Base-by-base conservation (phyloP, 2,113 vertebrate genomes). In the Polyodon spathula region DNA sequence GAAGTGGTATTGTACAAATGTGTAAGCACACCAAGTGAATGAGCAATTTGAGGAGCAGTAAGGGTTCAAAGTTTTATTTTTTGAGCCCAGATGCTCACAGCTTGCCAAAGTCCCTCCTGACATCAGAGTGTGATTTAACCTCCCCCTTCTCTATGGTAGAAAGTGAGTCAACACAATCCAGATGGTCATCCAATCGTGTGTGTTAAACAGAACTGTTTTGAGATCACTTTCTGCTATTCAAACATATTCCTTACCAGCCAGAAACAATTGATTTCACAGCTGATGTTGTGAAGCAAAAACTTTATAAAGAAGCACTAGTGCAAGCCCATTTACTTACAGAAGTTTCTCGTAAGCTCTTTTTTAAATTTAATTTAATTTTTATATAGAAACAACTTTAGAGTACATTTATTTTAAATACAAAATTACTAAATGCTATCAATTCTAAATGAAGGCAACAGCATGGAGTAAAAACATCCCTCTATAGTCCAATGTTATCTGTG, bases 231-330 rank as follows among this genome's bases (percentile, higher is more conserved):
- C 73, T 38, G 69, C 78, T 74, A 82, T 73, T 60, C 12, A 66
- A 78, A 51, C n/a, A 50, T 64, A 75, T 61, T 59, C 66, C 81
- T 87, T 80, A 80, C 61, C 71, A 66, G 41, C 74, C 78, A 82
- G 78, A 78, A 81, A 86, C 80, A 89, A 87, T 84, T 75, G 72
- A 87, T 84, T 86, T 84, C 69, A 82, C 67, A 54, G 15, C 27
- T 41, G 41, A 40, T 43, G 5, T 42, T 16, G 41, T 40, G 16
- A 54, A 16, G 5, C 15, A 9, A 41, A 17, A 50, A 53, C 40
- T 53, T 38, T 11, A 53, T 38, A 41, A 50, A 50, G 5, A 12
- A 12, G 8, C 9, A 6, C 12, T n/a, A 50, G 8, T 11, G 48
- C 12, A 50, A 27, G 27, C 1, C 27, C 27, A 1, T 27, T 27